A percentile compares a stretch with the other conserved stretches of the same genome.
Evolutionary conservation across 2,113 vertebrate genomes (phyloP).

Genomic region (Silurus glanis): DNA sequence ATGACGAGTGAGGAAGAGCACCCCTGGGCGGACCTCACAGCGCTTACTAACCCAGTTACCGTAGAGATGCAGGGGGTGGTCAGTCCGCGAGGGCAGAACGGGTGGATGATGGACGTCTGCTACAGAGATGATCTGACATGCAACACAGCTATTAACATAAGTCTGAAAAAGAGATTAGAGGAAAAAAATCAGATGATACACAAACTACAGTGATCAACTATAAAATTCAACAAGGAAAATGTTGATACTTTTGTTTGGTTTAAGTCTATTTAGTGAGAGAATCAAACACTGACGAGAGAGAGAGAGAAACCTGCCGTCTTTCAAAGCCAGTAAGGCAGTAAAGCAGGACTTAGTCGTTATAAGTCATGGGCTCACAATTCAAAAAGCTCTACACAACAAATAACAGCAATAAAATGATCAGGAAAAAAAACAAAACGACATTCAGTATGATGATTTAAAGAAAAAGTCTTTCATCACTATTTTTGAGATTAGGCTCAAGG

Average conservation of each 20-base stretch:
- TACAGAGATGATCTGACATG: slow-evolving; percentile 79
- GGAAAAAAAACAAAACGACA: slow-evolving; percentile 7
- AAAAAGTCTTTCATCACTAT: slow-evolving; percentile 9
- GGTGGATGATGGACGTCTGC: slow-evolving; percentile 80
- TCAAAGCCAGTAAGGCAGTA: slow-evolving; percentile 23
- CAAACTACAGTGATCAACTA: neutral
- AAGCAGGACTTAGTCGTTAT: slow-evolving; percentile 30
- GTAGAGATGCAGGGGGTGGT: slow-evolving; percentile 77
- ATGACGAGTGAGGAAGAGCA: slow-evolving; percentile 86
- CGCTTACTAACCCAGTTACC: slow-evolving; percentile 87
- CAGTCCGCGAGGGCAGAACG: slow-evolving; percentile 75
- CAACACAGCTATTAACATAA: slow-evolving; percentile 71
- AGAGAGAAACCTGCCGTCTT: slow-evolving; percentile 5
- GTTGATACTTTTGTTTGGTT: neutral
- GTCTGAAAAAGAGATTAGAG: slow-evolving; percentile 66
- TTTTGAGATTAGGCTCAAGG: slow-evolving; percentile 9
- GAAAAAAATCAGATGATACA: neutral
- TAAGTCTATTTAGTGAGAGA: neutral
- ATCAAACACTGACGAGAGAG: neutral
- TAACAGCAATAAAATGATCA: slow-evolving; percentile 42
- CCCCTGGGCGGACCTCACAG: slow-evolving; percentile 83
- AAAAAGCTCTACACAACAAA: slow-evolving; percentile 36
- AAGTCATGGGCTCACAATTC: slow-evolving; percentile 36
- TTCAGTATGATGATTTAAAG: neutral
- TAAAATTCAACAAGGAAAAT: neutral